Evolutionary conservation across 2,888 invertebrate genomes (phyloP), one percentile per base, ranked within the genome.

Genomic region (Scelioninae gen. 1): DNA sequence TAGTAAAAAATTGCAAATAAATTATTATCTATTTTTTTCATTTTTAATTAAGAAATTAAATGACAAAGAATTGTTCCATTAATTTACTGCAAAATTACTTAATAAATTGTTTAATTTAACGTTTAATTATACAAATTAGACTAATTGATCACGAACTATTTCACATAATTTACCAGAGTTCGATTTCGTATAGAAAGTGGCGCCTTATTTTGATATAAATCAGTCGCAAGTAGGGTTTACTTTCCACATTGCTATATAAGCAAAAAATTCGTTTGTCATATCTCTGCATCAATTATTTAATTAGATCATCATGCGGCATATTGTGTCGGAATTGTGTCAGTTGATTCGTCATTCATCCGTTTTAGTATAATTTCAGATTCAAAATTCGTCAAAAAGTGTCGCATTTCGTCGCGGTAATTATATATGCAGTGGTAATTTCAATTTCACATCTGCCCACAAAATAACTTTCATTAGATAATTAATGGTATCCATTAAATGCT

Each of bases 171-270:
- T n/a, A n/a, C n/a, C n/a, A n/a, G n/a, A n/a, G n/a, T n/a, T n/a
- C n/a, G n/a, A n/a, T 62, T 72, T 62, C 62, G 55, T 55, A 38
- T 74, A 74, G 74, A 74, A 74, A 74, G 63, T 55, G 43, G 71
- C 45, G 47, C 63, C 74, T 74, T 55, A n/a, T 62, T 71, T 53
- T 53, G 62, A 74, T 74, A 63, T 55, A 63, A 63, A 74, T 74
- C 63, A 45, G 74, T 45, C 29, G 16, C 29, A 43, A 51, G 62
- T 11, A 55, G 47, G 63, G 32, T 74, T 63, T 63, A 63, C 74
- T 74, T 74, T 74, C 74, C 53, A 74, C 63, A 74, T 34, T 32
- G 47, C 55, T 63, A n/a, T 11, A n/a, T 53, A 15, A 5, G 23
- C 5, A 34, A 34, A 34, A 34, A 4, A 40, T 10, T 10, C 10